Evolutionary conservation across 2,113 vertebrate species (phyloP).

Genomic region (Onychostoma macrolepis): DNA sequence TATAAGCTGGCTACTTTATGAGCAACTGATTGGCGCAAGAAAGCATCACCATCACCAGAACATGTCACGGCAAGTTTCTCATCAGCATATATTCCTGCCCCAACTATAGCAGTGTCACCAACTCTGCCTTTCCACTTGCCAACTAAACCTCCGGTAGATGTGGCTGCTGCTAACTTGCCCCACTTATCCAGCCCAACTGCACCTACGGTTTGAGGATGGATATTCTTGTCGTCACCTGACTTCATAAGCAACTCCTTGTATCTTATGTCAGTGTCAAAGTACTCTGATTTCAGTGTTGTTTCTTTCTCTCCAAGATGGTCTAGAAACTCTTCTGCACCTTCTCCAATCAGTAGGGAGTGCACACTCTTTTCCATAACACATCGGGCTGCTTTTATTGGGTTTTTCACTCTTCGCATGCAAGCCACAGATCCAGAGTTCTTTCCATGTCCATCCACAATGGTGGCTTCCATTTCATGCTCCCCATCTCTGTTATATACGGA

Average conservation of each 20-base stretch:
- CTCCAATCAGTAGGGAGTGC: constrained; percentile 74
- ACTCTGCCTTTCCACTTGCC: constrained; percentile 78
- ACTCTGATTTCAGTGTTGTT: constrained; percentile 65
- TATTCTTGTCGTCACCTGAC: constrained; percentile 62
- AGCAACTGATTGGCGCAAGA: constrained; percentile 76
- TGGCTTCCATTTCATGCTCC: constrained; percentile 77
- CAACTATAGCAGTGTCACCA: constrained; percentile 79
- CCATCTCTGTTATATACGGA: constrained; percentile 78
- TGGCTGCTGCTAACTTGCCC: constrained; percentile 72
- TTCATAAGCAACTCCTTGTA: constrained; percentile 66
- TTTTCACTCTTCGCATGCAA: constrained; percentile 74
- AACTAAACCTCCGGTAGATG: constrained; percentile 78
- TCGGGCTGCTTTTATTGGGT: constrained; percentile 78
- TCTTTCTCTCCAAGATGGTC: constrained; percentile 58
- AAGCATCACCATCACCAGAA: constrained; percentile 80
- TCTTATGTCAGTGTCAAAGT: constrained; percentile 77
- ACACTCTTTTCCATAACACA: constrained; percentile 77
- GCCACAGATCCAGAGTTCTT: constrained; percentile 75
- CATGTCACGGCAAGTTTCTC: constrained; percentile 75
- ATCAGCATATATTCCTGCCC: constrained; percentile 79
- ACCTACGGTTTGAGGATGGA: constrained; percentile 80
- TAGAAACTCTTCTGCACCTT: constrained; percentile 77
- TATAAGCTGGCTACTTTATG: constrained; percentile 79
- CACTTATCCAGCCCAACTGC: constrained; percentile 75
- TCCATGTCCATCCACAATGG: constrained; percentile 72